These are phyloP conservation scores for Acleris sparsana DNA, from an alignment of 2,888 invertebrate genomes.

Conservation along the genomic window DNA sequence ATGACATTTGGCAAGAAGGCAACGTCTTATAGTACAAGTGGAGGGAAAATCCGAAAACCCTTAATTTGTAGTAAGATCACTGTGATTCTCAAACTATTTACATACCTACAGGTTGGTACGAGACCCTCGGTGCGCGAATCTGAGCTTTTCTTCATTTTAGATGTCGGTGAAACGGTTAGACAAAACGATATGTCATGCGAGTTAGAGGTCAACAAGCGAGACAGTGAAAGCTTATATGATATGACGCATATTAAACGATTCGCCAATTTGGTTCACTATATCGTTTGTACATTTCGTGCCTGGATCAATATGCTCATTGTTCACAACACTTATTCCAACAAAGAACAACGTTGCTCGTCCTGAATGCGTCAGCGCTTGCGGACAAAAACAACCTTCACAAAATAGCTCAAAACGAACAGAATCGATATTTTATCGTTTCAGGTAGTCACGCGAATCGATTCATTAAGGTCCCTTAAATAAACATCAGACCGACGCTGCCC, in stretches of 20 bases:
- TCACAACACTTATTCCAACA: constrained; percentile 20
- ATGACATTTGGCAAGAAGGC: too few relatives aligned
- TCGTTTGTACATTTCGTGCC: constrained; percentile 17
- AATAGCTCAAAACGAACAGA: constrained; percentile 43
- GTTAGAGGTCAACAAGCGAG: constrained; percentile 20
- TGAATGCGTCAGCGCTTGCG: constrained; percentile 30
- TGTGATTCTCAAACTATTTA: too few relatives aligned
- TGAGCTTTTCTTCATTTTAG: too few relatives aligned
- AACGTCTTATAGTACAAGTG: too few relatives aligned
- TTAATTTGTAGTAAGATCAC: too few relatives aligned
- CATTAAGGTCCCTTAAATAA: constrained; percentile 65
- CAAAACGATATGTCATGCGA: constrained; percentile 6
- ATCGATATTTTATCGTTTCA: constrained; percentile 51
- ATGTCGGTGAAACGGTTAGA: neutral
- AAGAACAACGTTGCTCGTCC: constrained; percentile 15
- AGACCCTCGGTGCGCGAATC: too few relatives aligned
- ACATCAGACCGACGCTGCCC: constrained; percentile 58
- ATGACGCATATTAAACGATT: constrained; percentile 23
- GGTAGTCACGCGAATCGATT: constrained; percentile 63
- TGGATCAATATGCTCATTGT: constrained; percentile 26
- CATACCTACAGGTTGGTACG: too few relatives aligned
- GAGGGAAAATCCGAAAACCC: too few relatives aligned
- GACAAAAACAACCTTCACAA: constrained; percentile 30
- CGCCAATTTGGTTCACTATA: constrained; percentile 4
- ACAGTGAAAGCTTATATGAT: constrained; percentile 3